Percentiles rank a stretch among this genome's conserved stretches.
These are phyloP conservation scores for Sarcophaga caerulescens DNA, from an alignment of 2,888 invertebrate species.

Conservation along the genomic window DNA sequence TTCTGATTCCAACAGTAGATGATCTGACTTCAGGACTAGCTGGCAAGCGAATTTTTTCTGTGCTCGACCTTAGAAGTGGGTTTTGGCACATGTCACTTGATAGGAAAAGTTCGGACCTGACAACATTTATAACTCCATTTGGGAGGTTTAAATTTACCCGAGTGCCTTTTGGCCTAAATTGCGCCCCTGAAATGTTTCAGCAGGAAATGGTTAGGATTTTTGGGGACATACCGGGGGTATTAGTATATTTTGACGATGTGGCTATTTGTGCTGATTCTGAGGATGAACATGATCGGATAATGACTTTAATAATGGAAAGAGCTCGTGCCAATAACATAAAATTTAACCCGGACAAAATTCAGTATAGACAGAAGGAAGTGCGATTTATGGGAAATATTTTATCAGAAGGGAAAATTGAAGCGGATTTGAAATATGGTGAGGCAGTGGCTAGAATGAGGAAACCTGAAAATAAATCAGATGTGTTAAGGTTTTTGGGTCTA, in stretches of 20 bases:
- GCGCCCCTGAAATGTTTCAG: slow-evolving; percentile 75
- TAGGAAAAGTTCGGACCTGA: slow-evolving; percentile 42
- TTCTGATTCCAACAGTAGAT: slow-evolving; percentile 71
- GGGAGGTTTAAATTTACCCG: slow-evolving; percentile 67
- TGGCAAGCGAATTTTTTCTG: slow-evolving; percentile 49
- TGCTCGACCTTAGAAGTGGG: neutral
- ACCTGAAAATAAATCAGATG: slow-evolving; percentile 25
- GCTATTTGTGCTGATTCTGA: slow-evolving; percentile 68
- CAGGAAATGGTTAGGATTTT: slow-evolving; percentile 72
- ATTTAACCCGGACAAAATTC: slow-evolving; percentile 33
- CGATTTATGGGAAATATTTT: slow-evolving; percentile 26
- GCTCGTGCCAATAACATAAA: slow-evolving; percentile 53
- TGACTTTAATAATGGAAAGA: slow-evolving; percentile 57
- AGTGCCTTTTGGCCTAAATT: slow-evolving; percentile 66
- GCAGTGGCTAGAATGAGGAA: slow-evolving; percentile 26
- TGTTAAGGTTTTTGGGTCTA: slow-evolving; percentile 24
- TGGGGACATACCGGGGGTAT: slow-evolving; percentile 74
- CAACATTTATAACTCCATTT: slow-evolving; percentile 64
- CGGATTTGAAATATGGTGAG: slow-evolving; percentile 2
- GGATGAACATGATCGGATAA: slow-evolving; percentile 65
- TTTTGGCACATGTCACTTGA: slow-evolving; percentile 69
- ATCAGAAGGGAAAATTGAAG: too few relatives aligned
- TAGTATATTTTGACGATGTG: slow-evolving; percentile 76
- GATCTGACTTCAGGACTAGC: slow-evolving; percentile 65
- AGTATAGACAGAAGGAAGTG: slow-evolving; percentile 22